Conservation (phyloP, 2,797 vertebrate species). For the Pteronotus mesoamericanus region DNA sequence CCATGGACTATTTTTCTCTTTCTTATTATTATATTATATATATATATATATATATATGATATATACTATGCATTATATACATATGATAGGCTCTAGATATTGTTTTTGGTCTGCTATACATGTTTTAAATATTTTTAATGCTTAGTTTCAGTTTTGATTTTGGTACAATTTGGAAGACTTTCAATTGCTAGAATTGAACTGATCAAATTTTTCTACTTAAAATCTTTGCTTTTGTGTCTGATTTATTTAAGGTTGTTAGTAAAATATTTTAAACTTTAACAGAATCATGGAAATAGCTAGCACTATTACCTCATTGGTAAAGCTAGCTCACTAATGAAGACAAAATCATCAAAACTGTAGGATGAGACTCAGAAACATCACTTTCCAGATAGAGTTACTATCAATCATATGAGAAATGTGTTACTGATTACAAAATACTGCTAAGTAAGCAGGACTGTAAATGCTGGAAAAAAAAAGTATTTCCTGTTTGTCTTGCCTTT, state of each 20-base stretch:
- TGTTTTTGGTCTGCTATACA: background rate
- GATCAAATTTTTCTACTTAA: background rate
- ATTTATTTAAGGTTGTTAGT: background rate
- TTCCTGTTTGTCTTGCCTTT: background rate
- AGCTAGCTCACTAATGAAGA: background rate
- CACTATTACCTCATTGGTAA: background rate
- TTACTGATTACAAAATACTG: background rate
- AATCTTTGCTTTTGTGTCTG: background rate
- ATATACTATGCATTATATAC: background rate
- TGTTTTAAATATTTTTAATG: background rate
- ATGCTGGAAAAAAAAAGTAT: background rate
- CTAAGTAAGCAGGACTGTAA: background rate
- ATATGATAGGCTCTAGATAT: background rate
- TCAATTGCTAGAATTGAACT: background rate
- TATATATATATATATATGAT: background rate
- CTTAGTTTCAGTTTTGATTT: background rate
- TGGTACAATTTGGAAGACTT: background rate
- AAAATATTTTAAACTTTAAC: conserved; percentile 4
- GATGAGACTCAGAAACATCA: background rate
- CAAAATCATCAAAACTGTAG: background rate
- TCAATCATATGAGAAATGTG: conserved; percentile 21
- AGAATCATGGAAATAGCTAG: background rate
- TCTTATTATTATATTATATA: background rate
- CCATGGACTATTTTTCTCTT: background rate
- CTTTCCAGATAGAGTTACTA: background rate